Percentiles rank a stretch among this genome's conserved stretches.
phyloP scores from a whole-genome alignment of 2,888 invertebrate species.

The Zele albiditarsus region DNA sequence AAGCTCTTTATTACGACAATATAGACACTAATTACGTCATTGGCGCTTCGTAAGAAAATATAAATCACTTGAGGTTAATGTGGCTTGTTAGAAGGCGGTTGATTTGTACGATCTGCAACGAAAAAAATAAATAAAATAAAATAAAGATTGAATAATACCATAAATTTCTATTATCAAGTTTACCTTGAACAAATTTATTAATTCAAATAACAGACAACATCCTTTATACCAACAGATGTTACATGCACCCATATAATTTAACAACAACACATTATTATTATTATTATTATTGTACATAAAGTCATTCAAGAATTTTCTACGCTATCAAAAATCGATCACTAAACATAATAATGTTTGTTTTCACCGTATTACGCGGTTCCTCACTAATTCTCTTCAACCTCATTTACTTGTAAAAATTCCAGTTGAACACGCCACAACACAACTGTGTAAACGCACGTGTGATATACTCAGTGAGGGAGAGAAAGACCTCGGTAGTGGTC shows the following conservation, averaged over 20 bases:
- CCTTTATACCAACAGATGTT: background rate
- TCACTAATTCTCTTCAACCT: background rate
- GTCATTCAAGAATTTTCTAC: no score
- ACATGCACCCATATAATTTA: background rate
- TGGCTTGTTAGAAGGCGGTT: constrained; percentile 73
- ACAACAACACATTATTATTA: background rate
- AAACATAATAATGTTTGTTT: background rate
- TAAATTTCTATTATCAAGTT: background rate
- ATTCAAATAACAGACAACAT: background rate
- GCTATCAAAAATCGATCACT: no score
- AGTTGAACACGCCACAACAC: constrained; percentile 3
- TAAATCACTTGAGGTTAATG: constrained; percentile 74
- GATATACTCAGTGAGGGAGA: constrained; percentile 3
- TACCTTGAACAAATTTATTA: background rate
- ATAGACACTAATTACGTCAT: constrained; percentile 71
- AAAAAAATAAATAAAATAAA: constrained; percentile 39
- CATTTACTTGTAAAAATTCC: background rate
- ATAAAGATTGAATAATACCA: constrained; percentile 8
- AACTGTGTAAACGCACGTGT: constrained; percentile 3
- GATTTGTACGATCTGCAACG: constrained; percentile 73
- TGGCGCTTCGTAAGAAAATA: constrained; percentile 72
- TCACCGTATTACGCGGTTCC: background rate
- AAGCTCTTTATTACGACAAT: constrained; percentile 67
- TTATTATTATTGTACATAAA: no score
- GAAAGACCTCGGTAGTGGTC: background rate